phyloP scores from a whole-genome alignment of 2,113 vertebrate species.

The Bos javanicus region DNA sequence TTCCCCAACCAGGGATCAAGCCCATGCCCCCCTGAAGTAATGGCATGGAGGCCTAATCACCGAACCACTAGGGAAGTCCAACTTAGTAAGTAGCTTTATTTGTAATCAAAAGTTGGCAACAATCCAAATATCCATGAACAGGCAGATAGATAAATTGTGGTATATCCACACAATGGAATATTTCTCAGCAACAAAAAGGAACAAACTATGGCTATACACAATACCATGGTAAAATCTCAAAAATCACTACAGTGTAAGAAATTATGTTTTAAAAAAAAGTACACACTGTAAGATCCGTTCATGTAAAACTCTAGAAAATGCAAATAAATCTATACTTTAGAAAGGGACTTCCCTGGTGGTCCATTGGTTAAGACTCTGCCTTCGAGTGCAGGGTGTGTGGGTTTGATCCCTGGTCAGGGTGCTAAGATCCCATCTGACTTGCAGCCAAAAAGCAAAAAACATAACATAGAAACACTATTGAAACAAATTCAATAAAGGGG shows the following conservation, averaged over 20 bases:
- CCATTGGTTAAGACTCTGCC: not conserved
- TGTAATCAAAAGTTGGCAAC: not conserved
- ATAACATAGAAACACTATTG: not conserved
- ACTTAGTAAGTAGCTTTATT: not conserved
- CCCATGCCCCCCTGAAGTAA: not conserved
- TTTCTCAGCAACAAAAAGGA: not conserved
- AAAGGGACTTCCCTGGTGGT: not conserved
- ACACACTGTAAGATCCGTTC: not conserved
- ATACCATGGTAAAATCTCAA: not conserved
- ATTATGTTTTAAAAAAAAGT: not conserved
- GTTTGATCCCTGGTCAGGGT: not conserved
- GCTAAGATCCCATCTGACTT: not conserved
- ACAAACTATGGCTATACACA: not conserved
- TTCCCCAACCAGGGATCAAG: not conserved
- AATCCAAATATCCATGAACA: not conserved
- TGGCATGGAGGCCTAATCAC: not conserved
- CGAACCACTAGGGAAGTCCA: not conserved
- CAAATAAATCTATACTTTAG: not conserved
- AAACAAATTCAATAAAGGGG: not conserved
- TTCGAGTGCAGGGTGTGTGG: not conserved
- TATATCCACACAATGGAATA: not conserved
- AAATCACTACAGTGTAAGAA: not conserved
- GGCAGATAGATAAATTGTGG: not conserved
- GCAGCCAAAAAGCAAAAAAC: not conserved
- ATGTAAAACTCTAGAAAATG: slow-evolving; percentile 15